Percentiles rank a stretch among this genome's conserved stretches.
Evolutionary conservation across 2,888 invertebrate species (phyloP).

Genomic region (Ennomos erosarius): DNA sequence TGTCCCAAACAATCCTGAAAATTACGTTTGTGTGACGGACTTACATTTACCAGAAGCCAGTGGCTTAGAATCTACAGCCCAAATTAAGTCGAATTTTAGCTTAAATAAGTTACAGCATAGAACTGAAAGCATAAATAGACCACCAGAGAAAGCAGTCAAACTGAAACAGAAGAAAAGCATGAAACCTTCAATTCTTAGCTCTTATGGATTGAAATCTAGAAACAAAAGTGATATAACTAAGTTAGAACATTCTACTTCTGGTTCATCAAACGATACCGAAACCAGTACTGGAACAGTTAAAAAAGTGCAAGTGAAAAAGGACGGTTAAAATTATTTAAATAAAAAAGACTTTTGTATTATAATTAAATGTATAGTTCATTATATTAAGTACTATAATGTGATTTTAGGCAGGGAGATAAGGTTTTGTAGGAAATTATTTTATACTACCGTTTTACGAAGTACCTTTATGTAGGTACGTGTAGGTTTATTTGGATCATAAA

Average conservation of each 20-base stretch:
- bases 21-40: slow-evolving; percentile 73
- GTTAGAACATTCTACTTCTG: slow-evolving; percentile 84
- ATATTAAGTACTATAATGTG: too few species aligned
- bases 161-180: slow-evolving; percentile 66
- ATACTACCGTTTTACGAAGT: too few species aligned
- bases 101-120: slow-evolving; percentile 73
- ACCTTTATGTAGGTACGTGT: too few species aligned
- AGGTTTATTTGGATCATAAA: too few species aligned
- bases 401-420: too few species aligned
- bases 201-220: slow-evolving; percentile 52
- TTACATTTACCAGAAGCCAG: slow-evolving; percentile 69
- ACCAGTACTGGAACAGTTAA: slow-evolving; percentile 80
- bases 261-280: slow-evolving; percentile 85
- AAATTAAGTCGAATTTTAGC: slow-evolving; percentile 77
- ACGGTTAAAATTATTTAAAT: slow-evolving; percentile 3
- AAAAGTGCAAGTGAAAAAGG: slow-evolving; percentile 63
- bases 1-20: slow-evolving; percentile 62
- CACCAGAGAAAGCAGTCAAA: slow-evolving; percentile 75
- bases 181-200: slow-evolving; percentile 62
- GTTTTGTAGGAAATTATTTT: too few species aligned
- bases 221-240: slow-evolving; percentile 58
- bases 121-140: slow-evolving; percentile 75
- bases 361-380: too few species aligned
- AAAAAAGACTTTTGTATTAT: neutral
- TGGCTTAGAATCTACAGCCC: slow-evolving; percentile 69